phyloP scores from a whole-genome alignment of 2,797 vertebrate species.

The Sebastes cheni region DNA sequence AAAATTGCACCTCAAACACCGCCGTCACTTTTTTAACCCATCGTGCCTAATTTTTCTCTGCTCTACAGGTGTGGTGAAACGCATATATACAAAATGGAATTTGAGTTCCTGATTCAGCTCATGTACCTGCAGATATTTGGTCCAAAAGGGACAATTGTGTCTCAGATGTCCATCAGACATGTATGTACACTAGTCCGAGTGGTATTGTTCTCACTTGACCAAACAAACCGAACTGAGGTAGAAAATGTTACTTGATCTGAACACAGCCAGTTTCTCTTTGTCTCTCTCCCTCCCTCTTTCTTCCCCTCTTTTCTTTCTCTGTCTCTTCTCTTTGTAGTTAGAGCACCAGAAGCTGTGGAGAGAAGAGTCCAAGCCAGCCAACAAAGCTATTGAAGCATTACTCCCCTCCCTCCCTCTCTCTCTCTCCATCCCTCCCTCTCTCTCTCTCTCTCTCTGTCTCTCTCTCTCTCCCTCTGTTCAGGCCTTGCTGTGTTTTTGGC shows the following conservation, averaged over 20 bases:
- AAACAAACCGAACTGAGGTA: background rate
- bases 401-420: constrained; percentile 23
- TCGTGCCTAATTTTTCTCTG: background rate
- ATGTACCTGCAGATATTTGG: background rate
- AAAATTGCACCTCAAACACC: background rate
- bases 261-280: constrained; percentile 18
- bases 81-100: background rate
- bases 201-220: constrained; percentile 1
- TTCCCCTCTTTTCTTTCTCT: background rate
- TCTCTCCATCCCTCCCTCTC: background rate
- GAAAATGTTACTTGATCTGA: background rate
- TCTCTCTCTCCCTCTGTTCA: constrained; percentile 69
- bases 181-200: background rate
- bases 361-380: constrained; percentile 59
- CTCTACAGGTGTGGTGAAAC: background rate
- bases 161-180: constrained; percentile 8
- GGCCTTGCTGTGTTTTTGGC: constrained; percentile 97
- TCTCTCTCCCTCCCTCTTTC: background rate
- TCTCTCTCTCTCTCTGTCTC: constrained; percentile 32
- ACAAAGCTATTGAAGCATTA: constrained; percentile 88
- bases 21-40: background rate
- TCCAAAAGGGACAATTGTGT: background rate
- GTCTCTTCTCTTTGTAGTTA: constrained; percentile 57
- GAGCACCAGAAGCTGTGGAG: constrained; percentile 66
- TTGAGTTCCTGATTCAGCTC: background rate